Base-by-base conservation (phyloP, 2,797 vertebrate genomes). In the Dendrocincla tyrannina region DNA sequence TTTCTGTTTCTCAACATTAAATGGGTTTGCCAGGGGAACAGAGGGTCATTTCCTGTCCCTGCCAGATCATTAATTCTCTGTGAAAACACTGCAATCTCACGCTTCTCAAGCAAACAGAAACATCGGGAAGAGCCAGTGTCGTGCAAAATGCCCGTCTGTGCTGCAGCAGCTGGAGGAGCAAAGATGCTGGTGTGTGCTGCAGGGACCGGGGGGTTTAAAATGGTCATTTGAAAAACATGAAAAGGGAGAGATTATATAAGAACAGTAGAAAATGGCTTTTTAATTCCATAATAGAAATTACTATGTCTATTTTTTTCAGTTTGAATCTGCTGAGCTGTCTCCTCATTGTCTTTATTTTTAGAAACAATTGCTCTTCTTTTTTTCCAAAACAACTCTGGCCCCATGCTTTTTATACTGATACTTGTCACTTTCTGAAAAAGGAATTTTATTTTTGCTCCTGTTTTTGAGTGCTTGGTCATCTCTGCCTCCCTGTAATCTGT, bases 1-100 rank as follows among this genome's bases (percentile, higher is more conserved):
- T 93, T 95, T 96, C 93, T 83, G 16, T 94, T 95, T 95, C 95
- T 93, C 58, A 75, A 7, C 9, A 13, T 85, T 91, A 85, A 92
- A 70, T 47, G 60, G 47, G 53, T 83, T 95, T 93, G 55, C 76
- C 33, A 73, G 74, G 69, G 80, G 79, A 93, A 79, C 72, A 11
- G 49, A 39, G 69, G 80, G 60, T 95, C 78, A 58, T 79, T 93
- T 89, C 88, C 81, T 78, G 50, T 85, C 79, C 84, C 70, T 2
- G 19, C n/a, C 62, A 75, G 83, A 30, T 84, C 78, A 62, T 96
- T 91, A 70, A 80, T 96, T 93, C 94, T 62, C 78, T 30, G 1
- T 63, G 75, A 88, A 96, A 94, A 85, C 88, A 59, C 41, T 0
- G 0, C 7, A 12, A 12, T 91, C 88, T 93, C 85, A 76, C 10